A percentile compares a stretch with the other conserved stretches of the same genome.
Evolutionary conservation across 1,140 invertebrate genomes (phyloP).

Genomic region (Penaeus japonicus): DNA sequence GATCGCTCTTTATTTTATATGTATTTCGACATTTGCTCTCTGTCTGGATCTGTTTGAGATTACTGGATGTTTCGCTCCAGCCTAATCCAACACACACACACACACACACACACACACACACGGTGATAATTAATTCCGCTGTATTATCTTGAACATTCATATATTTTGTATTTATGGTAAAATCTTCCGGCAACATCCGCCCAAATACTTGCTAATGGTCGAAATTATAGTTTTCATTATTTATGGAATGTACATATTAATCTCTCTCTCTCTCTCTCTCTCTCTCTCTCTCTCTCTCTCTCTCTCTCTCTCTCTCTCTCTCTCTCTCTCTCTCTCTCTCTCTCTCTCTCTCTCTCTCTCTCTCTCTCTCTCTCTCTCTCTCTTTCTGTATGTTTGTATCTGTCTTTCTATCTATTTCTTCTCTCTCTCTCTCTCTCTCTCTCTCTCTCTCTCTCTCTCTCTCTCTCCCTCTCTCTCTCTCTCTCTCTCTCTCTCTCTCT

Average conservation of each 20-base stretch:
- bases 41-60: too few relatives aligned
- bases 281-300: background rate
- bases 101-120: too few relatives aligned
- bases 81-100: too few relatives aligned
- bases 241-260: background rate
- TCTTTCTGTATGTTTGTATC: background rate
- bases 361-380: background rate
- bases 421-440: background rate
- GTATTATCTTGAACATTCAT: background rate
- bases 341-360: background rate
- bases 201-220: background rate
- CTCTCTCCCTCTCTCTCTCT: too few relatives aligned
- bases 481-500: background rate
- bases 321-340: background rate
- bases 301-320: too few relatives aligned
- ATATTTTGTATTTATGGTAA: background rate
- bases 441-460: background rate
- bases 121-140: too few relatives aligned
- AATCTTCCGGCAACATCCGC: background rate
- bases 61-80: too few relatives aligned
- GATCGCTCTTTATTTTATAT: too few relatives aligned
- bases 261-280: slow-evolving; percentile 24
- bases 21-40: too few relatives aligned
- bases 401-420: background rate
- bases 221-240: background rate